phyloP scores from a whole-genome alignment of 2,888 invertebrate species.

The Tipula vernalis region DNA sequence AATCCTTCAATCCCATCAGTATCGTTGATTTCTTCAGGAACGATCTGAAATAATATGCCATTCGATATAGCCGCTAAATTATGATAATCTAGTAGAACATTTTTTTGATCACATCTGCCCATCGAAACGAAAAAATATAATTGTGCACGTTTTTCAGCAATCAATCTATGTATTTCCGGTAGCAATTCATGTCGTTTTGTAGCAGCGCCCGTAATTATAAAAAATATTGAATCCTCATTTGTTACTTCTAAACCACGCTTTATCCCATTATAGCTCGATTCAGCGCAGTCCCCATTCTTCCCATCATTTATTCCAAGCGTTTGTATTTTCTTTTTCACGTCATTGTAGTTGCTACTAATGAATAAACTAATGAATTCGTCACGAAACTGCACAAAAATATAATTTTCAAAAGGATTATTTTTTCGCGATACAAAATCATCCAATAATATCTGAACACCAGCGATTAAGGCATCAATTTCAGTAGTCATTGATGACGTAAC shows the following conservation, averaged over 20 bases:
- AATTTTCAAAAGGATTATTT: slow-evolving; percentile 53
- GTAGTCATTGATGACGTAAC: slow-evolving; percentile 65
- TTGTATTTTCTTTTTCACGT: background rate
- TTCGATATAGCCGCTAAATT: background rate
- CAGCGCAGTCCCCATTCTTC: background rate
- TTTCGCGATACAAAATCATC: slow-evolving; percentile 46
- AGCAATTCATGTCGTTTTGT: background rate
- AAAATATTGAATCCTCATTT: background rate
- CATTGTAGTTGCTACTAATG: background rate
- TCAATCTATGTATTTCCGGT: background rate
- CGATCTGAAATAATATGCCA: background rate
- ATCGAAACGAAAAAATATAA: background rate
- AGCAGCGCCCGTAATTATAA: background rate
- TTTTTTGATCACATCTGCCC: background rate
- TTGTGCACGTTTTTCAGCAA: background rate
- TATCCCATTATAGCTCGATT: background rate
- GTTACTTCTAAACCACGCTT: background rate
- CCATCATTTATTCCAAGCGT: background rate
- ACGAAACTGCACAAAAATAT: slow-evolving; percentile 63
- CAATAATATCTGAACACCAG: slow-evolving; percentile 55
- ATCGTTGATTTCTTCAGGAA: background rate
- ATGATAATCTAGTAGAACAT: background rate
- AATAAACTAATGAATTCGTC: slow-evolving; percentile 32
- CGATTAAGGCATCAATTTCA: slow-evolving; percentile 52
- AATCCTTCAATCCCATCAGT: background rate